Conservation (phyloP, 2,797 vertebrate genomes). For the Sarcophilus harrisii region DNA sequence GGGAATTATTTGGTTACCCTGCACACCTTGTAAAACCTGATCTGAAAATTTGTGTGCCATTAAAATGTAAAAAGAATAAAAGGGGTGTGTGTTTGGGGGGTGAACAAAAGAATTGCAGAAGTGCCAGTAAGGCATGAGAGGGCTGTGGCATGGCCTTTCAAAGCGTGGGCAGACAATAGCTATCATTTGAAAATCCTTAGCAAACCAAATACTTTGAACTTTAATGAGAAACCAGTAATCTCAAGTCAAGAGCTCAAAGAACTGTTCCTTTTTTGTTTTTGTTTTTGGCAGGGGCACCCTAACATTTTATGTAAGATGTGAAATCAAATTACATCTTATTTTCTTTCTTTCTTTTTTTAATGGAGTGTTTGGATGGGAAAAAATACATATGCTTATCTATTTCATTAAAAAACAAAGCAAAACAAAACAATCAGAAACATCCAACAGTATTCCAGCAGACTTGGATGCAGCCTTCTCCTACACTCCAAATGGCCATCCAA, state of each 20-base stretch:
- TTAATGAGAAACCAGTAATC: neutral
- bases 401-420: neutral
- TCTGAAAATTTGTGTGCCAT: neutral
- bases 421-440: neutral
- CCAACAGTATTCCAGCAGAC: neutral
- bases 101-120: neutral
- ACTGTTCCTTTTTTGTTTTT: neutral
- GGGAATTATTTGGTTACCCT: neutral
- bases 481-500: neutral
- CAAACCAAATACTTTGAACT: neutral
- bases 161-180: neutral
- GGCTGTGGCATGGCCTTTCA: neutral
- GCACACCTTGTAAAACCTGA: neutral
- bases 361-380: neutral
- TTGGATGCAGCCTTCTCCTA: neutral
- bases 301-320: neutral
- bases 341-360: neutral
- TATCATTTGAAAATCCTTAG: neutral
- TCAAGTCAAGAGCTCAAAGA: neutral
- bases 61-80: neutral
- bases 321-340: neutral
- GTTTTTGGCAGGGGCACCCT: neutral
- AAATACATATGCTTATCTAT: neutral
- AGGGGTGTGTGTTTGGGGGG: no score
- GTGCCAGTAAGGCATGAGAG: neutral